Evolutionary conservation across 2,797 vertebrate genomes (phyloP).

Genomic region (Tapirus indicus): DNA sequence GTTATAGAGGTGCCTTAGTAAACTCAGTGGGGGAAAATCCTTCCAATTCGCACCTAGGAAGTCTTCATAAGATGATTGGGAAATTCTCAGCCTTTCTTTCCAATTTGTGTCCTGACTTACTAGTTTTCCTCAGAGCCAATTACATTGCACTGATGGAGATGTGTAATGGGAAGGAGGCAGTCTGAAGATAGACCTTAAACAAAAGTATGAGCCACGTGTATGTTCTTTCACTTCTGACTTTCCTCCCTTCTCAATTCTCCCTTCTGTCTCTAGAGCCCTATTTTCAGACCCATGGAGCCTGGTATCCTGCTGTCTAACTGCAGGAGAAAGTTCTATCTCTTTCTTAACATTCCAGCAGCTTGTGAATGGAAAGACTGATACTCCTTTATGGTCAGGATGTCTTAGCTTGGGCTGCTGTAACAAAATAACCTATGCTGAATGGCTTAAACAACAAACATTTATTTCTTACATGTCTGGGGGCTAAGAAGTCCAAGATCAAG

Average conservation of each 20-base stretch:
- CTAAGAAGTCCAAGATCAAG: not conserved
- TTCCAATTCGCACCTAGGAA: not conserved
- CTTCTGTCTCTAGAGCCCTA: not conserved
- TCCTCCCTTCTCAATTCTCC: not conserved
- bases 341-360: not conserved
- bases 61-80: not conserved
- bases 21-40: not conserved
- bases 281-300: not conserved
- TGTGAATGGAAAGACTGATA: not conserved
- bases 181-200: not conserved
- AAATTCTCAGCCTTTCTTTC: not conserved
- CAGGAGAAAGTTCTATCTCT: not conserved
- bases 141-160: not conserved
- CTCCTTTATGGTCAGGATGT: not conserved
- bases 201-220: not conserved
- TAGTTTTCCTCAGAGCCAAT: not conserved
- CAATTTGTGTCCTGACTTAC: not conserved
- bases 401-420: not conserved
- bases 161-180: not conserved
- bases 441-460: not conserved
- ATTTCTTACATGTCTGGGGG: not conserved
- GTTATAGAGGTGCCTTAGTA: not conserved
- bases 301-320: not conserved
- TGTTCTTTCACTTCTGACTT: not conserved
- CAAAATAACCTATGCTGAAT: not conserved